phyloP scores from a whole-genome alignment of 2,113 vertebrate genomes.

The Plectropomus leopardus region DNA sequence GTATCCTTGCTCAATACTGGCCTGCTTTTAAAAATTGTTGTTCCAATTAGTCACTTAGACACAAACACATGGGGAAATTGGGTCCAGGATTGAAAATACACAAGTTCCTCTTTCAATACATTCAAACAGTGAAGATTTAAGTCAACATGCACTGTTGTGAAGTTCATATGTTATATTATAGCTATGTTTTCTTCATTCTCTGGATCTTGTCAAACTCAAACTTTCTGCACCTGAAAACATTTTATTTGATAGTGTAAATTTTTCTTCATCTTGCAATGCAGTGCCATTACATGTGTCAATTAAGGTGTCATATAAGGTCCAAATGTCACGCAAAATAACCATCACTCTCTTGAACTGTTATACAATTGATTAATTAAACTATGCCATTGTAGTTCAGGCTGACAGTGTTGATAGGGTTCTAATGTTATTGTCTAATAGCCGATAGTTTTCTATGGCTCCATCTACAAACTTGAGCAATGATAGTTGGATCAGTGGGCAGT shows the following conservation, averaged over 20 bases:
- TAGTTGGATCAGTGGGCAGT: background rate
- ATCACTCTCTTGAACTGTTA: slow-evolving; percentile 25
- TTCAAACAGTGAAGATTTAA: background rate
- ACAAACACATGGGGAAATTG: too few species aligned
- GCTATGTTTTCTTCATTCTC: slow-evolving; percentile 21
- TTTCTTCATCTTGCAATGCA: background rate
- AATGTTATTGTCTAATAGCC: background rate
- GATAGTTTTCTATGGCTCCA: background rate
- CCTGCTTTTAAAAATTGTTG: too few species aligned
- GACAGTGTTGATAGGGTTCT: background rate
- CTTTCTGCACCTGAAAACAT: slow-evolving; percentile 1
- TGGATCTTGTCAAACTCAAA: slow-evolving; percentile 26
- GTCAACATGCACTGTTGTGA: background rate
- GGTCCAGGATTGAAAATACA: too few species aligned
- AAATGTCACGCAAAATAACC: background rate
- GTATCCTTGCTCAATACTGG: too few species aligned
- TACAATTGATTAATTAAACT: background rate
- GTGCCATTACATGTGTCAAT: background rate
- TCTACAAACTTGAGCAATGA: background rate
- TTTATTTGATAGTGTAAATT: slow-evolving; percentile 4
- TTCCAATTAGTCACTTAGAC: too few species aligned
- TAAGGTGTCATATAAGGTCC: background rate
- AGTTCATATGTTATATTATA: slow-evolving; percentile 2
- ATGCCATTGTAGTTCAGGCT: background rate
- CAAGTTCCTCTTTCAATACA: too few species aligned